phyloP scores from a whole-genome alignment of 2,113 vertebrate species.

The Ia io region DNA sequence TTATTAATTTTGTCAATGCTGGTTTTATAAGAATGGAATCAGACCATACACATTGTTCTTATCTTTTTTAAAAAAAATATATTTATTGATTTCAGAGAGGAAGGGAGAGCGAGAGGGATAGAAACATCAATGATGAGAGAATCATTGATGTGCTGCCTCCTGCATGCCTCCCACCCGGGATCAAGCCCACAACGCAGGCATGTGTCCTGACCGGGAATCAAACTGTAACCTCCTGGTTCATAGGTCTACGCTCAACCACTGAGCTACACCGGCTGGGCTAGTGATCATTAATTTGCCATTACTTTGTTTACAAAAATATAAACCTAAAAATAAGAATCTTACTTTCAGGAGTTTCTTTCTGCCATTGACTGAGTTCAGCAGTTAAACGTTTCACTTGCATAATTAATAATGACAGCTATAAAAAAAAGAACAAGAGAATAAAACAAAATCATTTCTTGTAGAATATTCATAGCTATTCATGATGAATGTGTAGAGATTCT shows the following conservation, averaged over 20 bases:
- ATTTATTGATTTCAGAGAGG: background rate
- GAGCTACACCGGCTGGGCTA: background rate
- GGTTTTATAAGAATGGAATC: background rate
- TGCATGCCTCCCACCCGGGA: background rate
- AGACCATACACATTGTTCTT: background rate
- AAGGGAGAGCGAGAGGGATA: background rate
- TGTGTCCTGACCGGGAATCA: background rate
- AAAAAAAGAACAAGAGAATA: slow-evolving; percentile 53
- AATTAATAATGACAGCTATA: slow-evolving; percentile 77
- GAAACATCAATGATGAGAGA: background rate
- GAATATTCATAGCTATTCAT: background rate
- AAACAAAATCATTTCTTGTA: slow-evolving; percentile 44
- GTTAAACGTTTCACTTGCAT: slow-evolving; percentile 66
- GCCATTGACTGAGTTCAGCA: slow-evolving; percentile 71
- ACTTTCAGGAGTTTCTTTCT: slow-evolving; percentile 78
- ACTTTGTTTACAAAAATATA: slow-evolving; percentile 16
- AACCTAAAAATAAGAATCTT: slow-evolving; percentile 71
- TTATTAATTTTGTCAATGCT: slow-evolving; percentile 2
- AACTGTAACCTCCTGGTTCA: background rate
- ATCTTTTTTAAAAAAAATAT: background rate
- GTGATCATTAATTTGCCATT: background rate
- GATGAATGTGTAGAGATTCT: background rate
- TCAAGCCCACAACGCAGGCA: background rate
- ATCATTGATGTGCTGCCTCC: background rate
- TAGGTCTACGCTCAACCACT: background rate